A percentile compares a stretch with the other conserved stretches of the same genome.
Evolutionary conservation across 2,113 vertebrate genomes (phyloP).

Genomic region (Leptobrachium ailaonicum): DNA sequence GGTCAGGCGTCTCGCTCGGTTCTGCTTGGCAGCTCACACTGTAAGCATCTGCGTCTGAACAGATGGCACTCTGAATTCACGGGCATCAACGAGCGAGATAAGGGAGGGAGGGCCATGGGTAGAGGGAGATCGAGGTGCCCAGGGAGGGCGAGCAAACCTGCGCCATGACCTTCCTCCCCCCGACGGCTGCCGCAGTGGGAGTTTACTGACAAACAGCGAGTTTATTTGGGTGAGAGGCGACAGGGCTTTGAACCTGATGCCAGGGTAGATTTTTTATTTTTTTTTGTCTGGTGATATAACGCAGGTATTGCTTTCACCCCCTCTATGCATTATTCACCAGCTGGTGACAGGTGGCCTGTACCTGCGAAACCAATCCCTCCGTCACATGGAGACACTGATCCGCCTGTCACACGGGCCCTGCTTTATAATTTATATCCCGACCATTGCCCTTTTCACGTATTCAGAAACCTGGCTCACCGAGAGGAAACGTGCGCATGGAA

Average conservation of each 20-base stretch:
- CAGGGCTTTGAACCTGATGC: neutral
- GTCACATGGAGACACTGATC: constrained; percentile 10
- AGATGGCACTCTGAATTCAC: constrained; percentile 56
- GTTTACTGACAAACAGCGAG: neutral
- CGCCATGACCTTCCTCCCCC: neutral
- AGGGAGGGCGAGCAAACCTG: constrained; percentile 1
- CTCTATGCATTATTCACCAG: constrained; percentile 28
- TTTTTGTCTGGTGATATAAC: neutral
- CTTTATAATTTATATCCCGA: constrained; percentile 27
- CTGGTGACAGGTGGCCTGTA: constrained; percentile 33
- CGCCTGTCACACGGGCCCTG: constrained; percentile 1
- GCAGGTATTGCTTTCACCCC: neutral
- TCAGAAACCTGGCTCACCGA: neutral
- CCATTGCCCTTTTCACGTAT: neutral
- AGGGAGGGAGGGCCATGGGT: constrained; percentile 10
- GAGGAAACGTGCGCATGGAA: neutral
- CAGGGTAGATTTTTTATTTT: neutral
- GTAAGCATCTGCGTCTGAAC: constrained; percentile 55
- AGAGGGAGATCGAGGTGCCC: constrained; percentile 19
- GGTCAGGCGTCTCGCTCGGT: constrained; percentile 20
- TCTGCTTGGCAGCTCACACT: constrained; percentile 51
- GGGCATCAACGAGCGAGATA: constrained; percentile 48
- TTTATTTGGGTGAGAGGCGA: neutral
- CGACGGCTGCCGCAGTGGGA: constrained; percentile 22
- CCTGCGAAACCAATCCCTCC: constrained; percentile 11